A percentile compares a stretch with the other conserved stretches of the same genome.
Conservation (phyloP, 2,797 vertebrate species). For the Megaceryle alcyon region DNA sequence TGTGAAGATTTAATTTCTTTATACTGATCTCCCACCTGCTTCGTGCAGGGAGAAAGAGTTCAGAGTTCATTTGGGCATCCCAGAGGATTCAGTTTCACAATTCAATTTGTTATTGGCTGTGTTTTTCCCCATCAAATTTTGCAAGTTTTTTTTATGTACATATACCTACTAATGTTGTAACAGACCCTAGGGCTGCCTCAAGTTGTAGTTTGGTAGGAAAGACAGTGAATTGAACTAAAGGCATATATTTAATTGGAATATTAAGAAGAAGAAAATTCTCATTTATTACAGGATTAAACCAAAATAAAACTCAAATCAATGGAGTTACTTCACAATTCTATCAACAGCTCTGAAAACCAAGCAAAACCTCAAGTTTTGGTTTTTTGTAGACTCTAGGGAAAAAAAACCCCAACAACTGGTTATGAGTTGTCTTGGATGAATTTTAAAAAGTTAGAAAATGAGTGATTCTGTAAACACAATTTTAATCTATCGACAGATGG, state of each 20-base stretch:
- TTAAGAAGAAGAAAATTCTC: neutral
- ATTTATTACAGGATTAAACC: neutral
- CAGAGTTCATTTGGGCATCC: neutral
- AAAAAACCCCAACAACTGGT: neutral
- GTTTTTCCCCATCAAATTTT: neutral
- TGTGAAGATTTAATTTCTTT: neutral
- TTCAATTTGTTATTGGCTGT: neutral
- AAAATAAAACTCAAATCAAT: neutral
- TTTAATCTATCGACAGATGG: constrained; percentile 55
- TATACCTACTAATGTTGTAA: neutral
- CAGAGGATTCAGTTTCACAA: neutral
- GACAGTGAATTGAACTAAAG: neutral
- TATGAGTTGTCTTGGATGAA: neutral
- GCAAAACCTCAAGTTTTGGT: neutral
- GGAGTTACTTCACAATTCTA: neutral
- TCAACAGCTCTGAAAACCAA: neutral
- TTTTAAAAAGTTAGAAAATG: constrained; percentile 27
- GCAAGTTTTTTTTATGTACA: neutral
- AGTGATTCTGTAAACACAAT: constrained; percentile 39
- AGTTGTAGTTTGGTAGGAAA: neutral
- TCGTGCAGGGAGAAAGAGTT: too few species aligned
- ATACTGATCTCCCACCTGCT: neutral
- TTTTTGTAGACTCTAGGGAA: neutral
- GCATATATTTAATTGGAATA: neutral
- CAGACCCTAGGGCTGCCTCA: neutral